Evolutionary conservation across 2,797 vertebrate genomes (phyloP), one percentile per base, ranked within the genome.

Genomic region (Eospalax fontanierii): DNA sequence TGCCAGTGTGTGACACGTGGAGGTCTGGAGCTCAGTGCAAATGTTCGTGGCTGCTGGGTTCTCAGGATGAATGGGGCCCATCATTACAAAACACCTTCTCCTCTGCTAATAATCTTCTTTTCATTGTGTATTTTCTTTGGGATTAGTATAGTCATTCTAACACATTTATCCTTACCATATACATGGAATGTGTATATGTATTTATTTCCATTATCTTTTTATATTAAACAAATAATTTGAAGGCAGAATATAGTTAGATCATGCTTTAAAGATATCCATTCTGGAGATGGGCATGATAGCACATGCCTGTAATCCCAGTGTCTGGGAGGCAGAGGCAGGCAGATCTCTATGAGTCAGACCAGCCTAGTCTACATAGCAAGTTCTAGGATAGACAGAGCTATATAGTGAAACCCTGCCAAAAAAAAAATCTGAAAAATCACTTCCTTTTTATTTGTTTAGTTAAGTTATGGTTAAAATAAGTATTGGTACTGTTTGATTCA

Each of bases 181-280:
- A 12, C 18, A 46, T 38, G 30, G 11, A 21, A 50, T 28, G 4
- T 40, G 33, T 46, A 5, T 46, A 46, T 46, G 46, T 86, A 11
- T 65, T 94, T 76, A 63, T 46, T 89, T 76, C 76, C 15, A 30
- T 75, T 65, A 50, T 43, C 10, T 19, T 46, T 78, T 90, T 78
- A 68, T 59, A 73, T 61, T 74, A 90, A 86, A 83, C 11, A 33
- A 90, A 73, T 71, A 38, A 30, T 24, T 38, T 79, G 28, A 65
- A 68, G 40, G 79, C 16, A 78, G 59, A 2, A 40, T 70, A 16
- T 35, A 65, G 59, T 85, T 76, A 78, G 43, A 14, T 57, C 30
- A 89, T 70, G 28, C 61, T 76, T 89, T 89, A 43, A 40, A 85
- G 71, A 74, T 79, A n/a, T 81, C 16, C 7, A 14, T 79, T 81